A percentile compares a stretch with the other conserved stretches of the same genome.
phyloP scores from a whole-genome alignment of 2,797 vertebrate species.

The Phrynocephalus guinanensis region DNA sequence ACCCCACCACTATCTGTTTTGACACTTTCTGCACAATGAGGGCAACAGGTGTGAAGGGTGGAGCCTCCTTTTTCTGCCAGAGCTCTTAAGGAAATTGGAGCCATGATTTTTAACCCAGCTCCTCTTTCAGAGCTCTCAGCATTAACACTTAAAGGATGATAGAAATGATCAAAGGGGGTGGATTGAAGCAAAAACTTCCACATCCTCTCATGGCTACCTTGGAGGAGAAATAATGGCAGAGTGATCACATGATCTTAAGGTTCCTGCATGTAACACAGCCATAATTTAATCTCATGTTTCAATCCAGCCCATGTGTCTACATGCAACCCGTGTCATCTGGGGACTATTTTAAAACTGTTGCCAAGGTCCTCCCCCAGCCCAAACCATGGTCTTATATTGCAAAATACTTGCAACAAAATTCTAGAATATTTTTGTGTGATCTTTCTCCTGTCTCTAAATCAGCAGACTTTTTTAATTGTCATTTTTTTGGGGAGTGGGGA shows the following conservation, averaged over 20 bases:
- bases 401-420: constrained; percentile 11
- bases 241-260: neutral
- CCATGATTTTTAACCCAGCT: too few relatives aligned
- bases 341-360: neutral
- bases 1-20: too few relatives aligned
- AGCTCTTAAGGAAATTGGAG: too few relatives aligned
- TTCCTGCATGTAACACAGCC: neutral
- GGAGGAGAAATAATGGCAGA: neutral
- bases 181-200: neutral
- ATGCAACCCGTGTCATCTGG: neutral
- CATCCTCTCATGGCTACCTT: neutral
- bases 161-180: too few relatives aligned
- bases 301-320: neutral
- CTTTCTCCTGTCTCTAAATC: constrained; percentile 16
- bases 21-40: too few relatives aligned
- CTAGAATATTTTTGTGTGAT: too few relatives aligned
- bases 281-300: neutral
- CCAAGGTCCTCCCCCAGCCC: neutral
- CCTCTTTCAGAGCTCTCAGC: too few relatives aligned
- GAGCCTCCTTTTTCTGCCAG: too few relatives aligned
- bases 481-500: constrained; percentile 8
- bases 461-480: constrained; percentile 16
- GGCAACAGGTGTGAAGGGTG: too few relatives aligned
- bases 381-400: constrained; percentile 20
- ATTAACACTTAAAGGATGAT: too few relatives aligned